Evolutionary conservation across 1,140 invertebrate species (phyloP).

Genomic region (Leptinotarsa undecemlineata): DNA sequence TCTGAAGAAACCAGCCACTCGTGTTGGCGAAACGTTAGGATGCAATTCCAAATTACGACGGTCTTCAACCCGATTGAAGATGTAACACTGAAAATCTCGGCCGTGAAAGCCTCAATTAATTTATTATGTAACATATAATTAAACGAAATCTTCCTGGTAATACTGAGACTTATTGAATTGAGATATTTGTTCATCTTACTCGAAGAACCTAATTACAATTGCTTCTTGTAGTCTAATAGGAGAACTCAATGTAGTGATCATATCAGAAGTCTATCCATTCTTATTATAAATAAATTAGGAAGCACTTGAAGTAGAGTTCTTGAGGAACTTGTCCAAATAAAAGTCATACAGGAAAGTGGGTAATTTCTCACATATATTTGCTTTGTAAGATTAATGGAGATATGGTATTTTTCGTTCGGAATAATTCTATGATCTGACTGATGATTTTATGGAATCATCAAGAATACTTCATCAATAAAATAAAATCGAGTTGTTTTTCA

Average conservation of each 20-base stretch:
- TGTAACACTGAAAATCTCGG: no score
- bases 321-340: background rate
- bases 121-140: background rate
- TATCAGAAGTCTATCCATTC: background rate
- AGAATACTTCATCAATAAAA: background rate
- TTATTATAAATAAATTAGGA: background rate
- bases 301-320: background rate
- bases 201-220: background rate
- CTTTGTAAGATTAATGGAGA: background rate
- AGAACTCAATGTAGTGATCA: background rate
- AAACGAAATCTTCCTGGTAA: background rate
- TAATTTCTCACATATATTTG: background rate
- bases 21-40: no score
- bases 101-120: no score
- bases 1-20: no score
- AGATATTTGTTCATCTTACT: slow-evolving; percentile 1
- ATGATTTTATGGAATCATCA: slow-evolving; percentile 1
- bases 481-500: background rate
- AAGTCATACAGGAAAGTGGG: background rate
- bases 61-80: no score
- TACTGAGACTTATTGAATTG: background rate
- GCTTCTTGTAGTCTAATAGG: background rate
- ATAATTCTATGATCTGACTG: slow-evolving; percentile 3
- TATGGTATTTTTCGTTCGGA: background rate
- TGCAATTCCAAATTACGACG: no score